Percentiles rank a stretch among this genome's conserved stretches.
These are phyloP conservation scores for Gisinianus flammeolus DNA, from an alignment of 2,888 invertebrate species.

Conservation along the genomic window DNA sequence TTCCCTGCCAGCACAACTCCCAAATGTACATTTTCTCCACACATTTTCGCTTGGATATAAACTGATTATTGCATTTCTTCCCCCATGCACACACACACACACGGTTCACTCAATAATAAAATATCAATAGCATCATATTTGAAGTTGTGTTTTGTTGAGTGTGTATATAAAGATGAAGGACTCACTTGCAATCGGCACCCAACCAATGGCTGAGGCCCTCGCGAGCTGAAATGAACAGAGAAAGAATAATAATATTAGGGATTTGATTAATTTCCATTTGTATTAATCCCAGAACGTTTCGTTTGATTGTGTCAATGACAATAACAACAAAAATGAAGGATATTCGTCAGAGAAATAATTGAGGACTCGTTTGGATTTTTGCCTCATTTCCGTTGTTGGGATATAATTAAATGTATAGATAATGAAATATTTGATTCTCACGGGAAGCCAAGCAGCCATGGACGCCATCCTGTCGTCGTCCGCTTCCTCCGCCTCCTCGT, in stretches of 20 bases:
- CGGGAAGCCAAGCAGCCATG: conserved; percentile 99
- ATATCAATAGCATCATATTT: background rate
- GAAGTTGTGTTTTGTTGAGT: background rate
- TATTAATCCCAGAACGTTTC: too few species aligned
- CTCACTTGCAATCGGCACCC: conserved; percentile 65
- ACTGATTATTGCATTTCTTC: conserved; percentile 67
- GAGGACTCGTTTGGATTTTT: background rate
- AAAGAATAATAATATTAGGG: background rate
- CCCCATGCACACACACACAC: conserved; percentile 89
- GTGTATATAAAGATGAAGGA: background rate
- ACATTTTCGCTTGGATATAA: too few species aligned
- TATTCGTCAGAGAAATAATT: background rate
- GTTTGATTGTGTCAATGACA: too few species aligned
- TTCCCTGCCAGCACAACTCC: too few species aligned
- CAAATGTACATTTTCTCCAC: too few species aligned
- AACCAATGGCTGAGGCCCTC: conserved; percentile 99
- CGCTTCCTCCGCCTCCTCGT: too few species aligned
- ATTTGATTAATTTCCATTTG: too few species aligned
- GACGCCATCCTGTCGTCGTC: too few species aligned
- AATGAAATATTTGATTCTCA: background rate
- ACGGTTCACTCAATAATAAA: background rate
- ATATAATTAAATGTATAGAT: background rate
- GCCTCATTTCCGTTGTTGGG: background rate
- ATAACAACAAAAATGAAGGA: too few species aligned
- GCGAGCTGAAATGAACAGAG: conserved; percentile 71